A percentile compares a stretch with the other conserved stretches of the same genome.
Evolutionary conservation across 2,113 vertebrate species (phyloP).

Genomic region (Myotis davidii): DNA sequence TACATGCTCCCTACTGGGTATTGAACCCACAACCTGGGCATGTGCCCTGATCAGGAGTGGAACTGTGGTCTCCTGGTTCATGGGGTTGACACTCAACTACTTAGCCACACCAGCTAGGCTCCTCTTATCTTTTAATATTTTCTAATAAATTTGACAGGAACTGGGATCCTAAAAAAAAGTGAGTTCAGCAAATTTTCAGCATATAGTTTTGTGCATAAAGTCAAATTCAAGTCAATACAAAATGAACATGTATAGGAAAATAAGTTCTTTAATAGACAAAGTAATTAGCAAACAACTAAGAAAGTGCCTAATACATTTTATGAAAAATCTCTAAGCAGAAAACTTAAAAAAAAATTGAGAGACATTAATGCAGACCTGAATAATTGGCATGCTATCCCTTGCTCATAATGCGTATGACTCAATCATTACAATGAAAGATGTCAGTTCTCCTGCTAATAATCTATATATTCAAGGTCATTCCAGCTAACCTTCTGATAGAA

Average conservation of each 20-base stretch:
- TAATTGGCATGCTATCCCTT: no score
- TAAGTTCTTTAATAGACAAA: not conserved
- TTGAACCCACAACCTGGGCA: no score
- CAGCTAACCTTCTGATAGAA: not conserved
- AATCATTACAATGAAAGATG: not conserved
- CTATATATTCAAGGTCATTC: not conserved
- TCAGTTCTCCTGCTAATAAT: not conserved
- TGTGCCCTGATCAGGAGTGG: no score
- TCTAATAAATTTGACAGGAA: slow-evolving; percentile 90
- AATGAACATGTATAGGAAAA: not conserved
- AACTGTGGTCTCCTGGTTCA: no score
- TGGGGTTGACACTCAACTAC: no score
- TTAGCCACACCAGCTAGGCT: no score
- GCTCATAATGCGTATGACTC: not conserved
- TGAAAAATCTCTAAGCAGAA: not conserved
- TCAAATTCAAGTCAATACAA: not conserved
- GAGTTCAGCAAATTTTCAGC: not conserved
- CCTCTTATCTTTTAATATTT: slow-evolving; percentile 78
- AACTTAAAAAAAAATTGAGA: not conserved
- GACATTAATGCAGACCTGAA: not conserved
- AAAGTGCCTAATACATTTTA: not conserved
- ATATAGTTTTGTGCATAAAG: not conserved
- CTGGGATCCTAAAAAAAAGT: slow-evolving; percentile 78
- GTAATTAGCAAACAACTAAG: not conserved
- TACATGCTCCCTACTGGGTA: no score